Conservation (phyloP, 2,797 vertebrate species). For the Myotis pilosus region DNA sequence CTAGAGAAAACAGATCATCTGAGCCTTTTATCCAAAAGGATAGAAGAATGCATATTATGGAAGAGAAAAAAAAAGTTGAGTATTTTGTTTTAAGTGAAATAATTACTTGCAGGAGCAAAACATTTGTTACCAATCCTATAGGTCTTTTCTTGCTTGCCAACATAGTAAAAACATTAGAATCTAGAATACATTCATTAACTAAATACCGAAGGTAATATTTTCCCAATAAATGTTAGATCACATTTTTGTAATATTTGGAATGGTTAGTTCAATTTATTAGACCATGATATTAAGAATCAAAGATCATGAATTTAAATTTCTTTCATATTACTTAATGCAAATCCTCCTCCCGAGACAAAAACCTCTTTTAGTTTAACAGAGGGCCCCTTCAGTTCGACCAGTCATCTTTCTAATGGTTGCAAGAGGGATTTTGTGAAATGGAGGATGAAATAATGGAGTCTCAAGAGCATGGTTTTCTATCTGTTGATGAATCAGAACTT, state of each 20-base stretch:
- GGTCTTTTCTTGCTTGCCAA: conserved; percentile 59
- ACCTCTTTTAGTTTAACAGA: conserved; percentile 3
- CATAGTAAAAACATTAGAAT: conserved; percentile 46
- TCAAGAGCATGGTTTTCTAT: background rate
- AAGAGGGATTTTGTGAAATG: conserved; percentile 16
- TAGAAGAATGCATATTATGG: conserved; percentile 67
- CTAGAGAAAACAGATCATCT: conserved; percentile 77
- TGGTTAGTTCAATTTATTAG: conserved; percentile 37
- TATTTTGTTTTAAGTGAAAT: conserved; percentile 79
- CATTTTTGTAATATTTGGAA: conserved; percentile 54
- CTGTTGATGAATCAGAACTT: background rate
- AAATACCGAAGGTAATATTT: conserved; percentile 51
- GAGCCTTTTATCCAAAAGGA: conserved; percentile 79
- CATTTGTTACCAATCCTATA: conserved; percentile 79
- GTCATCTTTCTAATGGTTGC: background rate
- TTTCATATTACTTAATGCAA: conserved; percentile 40
- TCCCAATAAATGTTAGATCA: conserved; percentile 25
- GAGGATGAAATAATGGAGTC: background rate
- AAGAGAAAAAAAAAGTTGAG: conserved; percentile 21
- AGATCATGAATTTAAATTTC: conserved; percentile 41
- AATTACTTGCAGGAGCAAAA: conserved; percentile 82
- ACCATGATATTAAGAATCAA: conserved; percentile 38
- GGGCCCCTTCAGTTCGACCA: background rate
- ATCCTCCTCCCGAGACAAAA: background rate
- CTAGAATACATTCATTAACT: conserved; percentile 52